A percentile compares a stretch with the other conserved stretches of the same genome.
phyloP scores from a whole-genome alignment of 2,888 invertebrate species.

The Lithodes maja region DNA sequence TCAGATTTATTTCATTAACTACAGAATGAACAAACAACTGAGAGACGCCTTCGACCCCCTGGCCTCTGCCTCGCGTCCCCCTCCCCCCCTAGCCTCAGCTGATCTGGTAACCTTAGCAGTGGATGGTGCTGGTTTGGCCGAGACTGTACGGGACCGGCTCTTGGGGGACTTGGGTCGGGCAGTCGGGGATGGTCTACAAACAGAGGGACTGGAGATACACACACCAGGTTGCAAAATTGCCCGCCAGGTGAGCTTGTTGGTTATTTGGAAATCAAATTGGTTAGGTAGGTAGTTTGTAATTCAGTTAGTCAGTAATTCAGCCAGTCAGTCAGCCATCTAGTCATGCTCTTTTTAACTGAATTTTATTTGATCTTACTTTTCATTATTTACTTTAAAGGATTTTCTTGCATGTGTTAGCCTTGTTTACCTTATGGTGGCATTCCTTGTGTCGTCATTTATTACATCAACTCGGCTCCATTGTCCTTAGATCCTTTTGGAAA shows the following conservation, averaged over 20 bases:
- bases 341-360: too few species aligned
- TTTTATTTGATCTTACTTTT: too few species aligned
- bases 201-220: constrained; percentile 52
- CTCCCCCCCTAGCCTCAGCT: constrained; percentile 50
- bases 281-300: too few species aligned
- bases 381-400: too few species aligned
- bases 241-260: constrained; percentile 48
- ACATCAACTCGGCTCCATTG: too few species aligned
- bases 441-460: too few species aligned
- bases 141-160: constrained; percentile 69
- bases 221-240: constrained; percentile 70
- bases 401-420: too few species aligned
- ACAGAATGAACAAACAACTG: constrained; percentile 67
- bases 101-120: constrained; percentile 63
- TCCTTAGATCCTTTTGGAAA: too few species aligned
- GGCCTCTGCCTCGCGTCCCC: constrained; percentile 47
- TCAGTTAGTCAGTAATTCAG: too few species aligned
- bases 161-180: constrained; percentile 72
- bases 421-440: too few species aligned
- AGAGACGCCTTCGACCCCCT: constrained; percentile 69
- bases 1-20: not conserved
- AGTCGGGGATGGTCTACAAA: constrained; percentile 38
- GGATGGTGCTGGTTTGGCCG: constrained; percentile 52
- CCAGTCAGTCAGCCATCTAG: too few species aligned
- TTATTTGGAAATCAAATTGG: too few species aligned